Evolutionary conservation across 2,797 vertebrate genomes (phyloP).

Genomic region (Serranus cabrilla): DNA sequence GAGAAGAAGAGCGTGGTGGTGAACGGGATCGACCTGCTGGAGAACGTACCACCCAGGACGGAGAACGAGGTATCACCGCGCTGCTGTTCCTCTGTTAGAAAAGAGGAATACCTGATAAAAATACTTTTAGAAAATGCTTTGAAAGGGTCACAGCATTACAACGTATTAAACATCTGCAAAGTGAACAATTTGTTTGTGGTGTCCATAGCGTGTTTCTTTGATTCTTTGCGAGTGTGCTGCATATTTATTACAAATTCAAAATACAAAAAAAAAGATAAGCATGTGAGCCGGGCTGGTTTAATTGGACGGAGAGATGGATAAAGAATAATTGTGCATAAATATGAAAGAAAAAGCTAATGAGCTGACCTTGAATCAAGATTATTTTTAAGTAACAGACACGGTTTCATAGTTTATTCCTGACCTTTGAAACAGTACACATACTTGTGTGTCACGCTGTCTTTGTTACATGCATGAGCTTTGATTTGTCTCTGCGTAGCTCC

Average conservation of each 20-base stretch:
- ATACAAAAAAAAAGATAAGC: background rate
- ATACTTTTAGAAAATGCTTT: background rate
- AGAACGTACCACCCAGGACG: slow-evolving; percentile 96
- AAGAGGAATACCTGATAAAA: background rate
- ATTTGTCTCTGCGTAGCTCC: slow-evolving; percentile 84
- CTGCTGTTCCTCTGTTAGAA: background rate
- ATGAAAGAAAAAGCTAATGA: background rate
- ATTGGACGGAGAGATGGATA: background rate
- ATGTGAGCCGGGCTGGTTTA: background rate
- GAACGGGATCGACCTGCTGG: slow-evolving; percentile 97
- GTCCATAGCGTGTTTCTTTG: no score
- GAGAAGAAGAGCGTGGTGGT: slow-evolving; percentile 96
- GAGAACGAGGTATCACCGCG: slow-evolving; percentile 91
- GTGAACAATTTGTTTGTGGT: no score
- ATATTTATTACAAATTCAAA: background rate
- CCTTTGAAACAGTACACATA: no score
- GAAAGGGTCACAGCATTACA: background rate
- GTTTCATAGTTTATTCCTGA: no score
- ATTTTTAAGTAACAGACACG: background rate
- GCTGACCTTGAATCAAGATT: background rate
- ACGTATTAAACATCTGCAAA: no score
- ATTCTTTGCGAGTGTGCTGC: no score
- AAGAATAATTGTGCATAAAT: background rate
- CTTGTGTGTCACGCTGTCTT: background rate
- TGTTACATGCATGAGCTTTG: background rate